These are phyloP conservation scores for Isaurus tuberculatus DNA, from an alignment of 92 coral and sea anemone species.

Conservation along the genomic window DNA sequence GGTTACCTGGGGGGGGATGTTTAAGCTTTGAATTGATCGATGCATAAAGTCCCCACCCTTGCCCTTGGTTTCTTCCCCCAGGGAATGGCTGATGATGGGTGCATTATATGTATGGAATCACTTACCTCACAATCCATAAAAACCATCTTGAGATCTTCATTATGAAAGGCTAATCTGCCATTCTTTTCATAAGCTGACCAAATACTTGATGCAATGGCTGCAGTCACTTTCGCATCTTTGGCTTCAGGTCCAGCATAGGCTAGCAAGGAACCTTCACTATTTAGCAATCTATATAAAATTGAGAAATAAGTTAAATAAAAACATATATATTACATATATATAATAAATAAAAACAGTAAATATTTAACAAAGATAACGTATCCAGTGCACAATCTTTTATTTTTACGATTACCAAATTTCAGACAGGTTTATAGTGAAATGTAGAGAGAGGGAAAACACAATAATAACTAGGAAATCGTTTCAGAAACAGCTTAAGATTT, in stretches of 20 bases:
- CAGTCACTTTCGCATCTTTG: conserved; percentile 93
- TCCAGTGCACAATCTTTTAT: not conserved
- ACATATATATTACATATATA: not conserved
- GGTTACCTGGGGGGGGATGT: too few relatives aligned
- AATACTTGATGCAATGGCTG: conserved; percentile 98
- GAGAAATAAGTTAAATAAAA: too few relatives aligned
- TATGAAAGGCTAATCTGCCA: conserved; percentile 89
- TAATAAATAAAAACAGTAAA: too few relatives aligned
- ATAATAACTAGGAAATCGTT: not conserved
- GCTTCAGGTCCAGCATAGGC: conserved; percentile 95
- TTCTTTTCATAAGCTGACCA: conserved; percentile 98
- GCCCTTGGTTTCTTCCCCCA: too few relatives aligned
- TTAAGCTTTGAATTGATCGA: too few relatives aligned
- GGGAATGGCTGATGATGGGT: too few relatives aligned
- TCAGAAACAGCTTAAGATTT: too few relatives aligned
- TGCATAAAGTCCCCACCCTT: too few relatives aligned
- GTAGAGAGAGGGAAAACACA: too few relatives aligned
- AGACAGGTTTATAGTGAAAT: too few relatives aligned
- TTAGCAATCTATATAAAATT: conserved; percentile 64
- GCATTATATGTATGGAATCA: not conserved
- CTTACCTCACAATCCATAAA: conserved; percentile 99
- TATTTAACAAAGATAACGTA: not conserved
- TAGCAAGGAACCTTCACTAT: conserved; percentile 88
- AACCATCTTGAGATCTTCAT: conserved; percentile 87
- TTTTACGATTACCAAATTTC: too few relatives aligned